phyloP scores from a whole-genome alignment of 2,797 vertebrate genomes.

The Melanotaenia trifasciata region DNA sequence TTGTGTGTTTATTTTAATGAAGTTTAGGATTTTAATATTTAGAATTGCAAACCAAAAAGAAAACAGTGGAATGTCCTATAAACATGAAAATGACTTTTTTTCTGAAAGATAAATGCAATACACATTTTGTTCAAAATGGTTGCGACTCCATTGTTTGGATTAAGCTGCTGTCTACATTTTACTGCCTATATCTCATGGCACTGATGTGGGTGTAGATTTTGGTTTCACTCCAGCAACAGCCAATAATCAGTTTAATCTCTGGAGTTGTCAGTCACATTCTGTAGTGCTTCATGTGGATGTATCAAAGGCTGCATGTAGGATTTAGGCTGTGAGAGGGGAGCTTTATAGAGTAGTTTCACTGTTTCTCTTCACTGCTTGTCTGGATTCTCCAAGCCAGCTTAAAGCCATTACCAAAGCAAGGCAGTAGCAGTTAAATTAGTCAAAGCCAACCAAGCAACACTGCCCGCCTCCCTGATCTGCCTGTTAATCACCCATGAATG shows the following conservation, averaged over 20 bases:
- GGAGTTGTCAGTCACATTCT: conserved; percentile 59
- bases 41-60: not conserved
- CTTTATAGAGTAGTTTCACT: conserved; percentile 39
- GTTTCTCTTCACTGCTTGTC: conserved; percentile 47
- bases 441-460: conserved; percentile 66
- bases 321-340: conserved; percentile 27
- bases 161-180: conserved; percentile 47
- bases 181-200: conserved; percentile 6
- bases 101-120: not conserved
- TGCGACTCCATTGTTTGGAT: conserved; percentile 16
- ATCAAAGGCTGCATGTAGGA: conserved; percentile 37
- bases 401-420: conserved; percentile 56
- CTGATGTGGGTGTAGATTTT: conserved; percentile 26
- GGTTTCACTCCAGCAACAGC: conserved; percentile 37
- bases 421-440: conserved; percentile 63
- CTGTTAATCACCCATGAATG: conserved; percentile 66
- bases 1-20: not conserved
- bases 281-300: conserved; percentile 42
- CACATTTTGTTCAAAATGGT: not conserved
- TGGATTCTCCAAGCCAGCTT: conserved; percentile 56
- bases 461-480: conserved; percentile 69
- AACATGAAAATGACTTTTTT: not conserved
- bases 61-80: not conserved
- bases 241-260: conserved; percentile 62
- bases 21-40: not conserved